Evolutionary conservation across 1,140 invertebrate species (phyloP), one percentile per base, ranked within the genome.

Genomic region (Condylostylus longicornis): DNA sequence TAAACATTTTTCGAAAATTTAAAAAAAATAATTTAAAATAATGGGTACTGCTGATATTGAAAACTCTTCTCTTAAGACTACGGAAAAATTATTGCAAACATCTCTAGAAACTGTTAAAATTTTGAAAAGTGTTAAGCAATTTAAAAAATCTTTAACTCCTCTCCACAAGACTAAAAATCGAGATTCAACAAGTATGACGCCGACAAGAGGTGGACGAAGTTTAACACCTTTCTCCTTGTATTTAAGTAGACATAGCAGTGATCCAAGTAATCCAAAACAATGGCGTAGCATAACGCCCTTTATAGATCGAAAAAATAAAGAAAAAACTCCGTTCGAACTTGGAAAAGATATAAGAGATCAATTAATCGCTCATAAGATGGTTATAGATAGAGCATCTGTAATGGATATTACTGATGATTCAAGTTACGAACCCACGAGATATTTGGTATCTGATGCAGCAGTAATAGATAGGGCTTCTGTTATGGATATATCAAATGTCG

Each of bases 261-360:
- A 21, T 15, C 34, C 34, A 25, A 5, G 14, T 14, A n/a, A n/a
- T n/a, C n/a, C n/a, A n/a, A n/a, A n/a, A n/a, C 14, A 5, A 3
- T 25, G 22, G 20, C 21, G 34, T 14, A 35, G 34, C 17, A 35
- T 35, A 25, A 35, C 34, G 4, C 34, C 34, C 13, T 35, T 35
- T 23, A 25, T 35, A 3, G 3, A 9, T n/a, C 20, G 34, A 4
- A 22, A 35, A 23, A 22, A 35, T 18, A 27, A 25, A 18, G 37
- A 39, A 19, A 33, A 33, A 34, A 33, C 37, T 4, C 37, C 37
- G 20, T 39, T 39, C 14, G 37, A 39, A 39, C 27, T 39, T 22
- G 37, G 37, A 19, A 10, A 30, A 12, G 27, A 21, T 9, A 32
- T 39, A 15, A 7, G 27, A 3, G 18, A 19, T 7, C 37, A 39